These are phyloP conservation scores for Drosophila fulvimacula DNA, from an alignment of 2,888 invertebrate species.

Conservation along the genomic window DNA sequence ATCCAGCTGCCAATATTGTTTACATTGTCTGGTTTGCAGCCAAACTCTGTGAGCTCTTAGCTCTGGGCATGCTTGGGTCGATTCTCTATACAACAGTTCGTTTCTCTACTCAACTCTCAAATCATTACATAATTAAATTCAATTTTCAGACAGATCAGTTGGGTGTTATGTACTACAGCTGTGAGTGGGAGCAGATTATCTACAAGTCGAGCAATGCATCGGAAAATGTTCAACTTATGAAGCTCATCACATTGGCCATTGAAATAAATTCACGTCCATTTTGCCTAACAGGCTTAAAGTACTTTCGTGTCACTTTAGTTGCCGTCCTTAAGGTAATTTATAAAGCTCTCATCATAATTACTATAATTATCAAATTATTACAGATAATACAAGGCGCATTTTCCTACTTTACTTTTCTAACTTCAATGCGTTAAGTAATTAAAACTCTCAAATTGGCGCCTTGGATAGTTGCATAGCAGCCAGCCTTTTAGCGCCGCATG, in stretches of 20 bases:
- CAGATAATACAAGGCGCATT: constrained; percentile 78
- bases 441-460: background rate
- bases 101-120: background rate
- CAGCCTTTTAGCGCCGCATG: constrained; percentile 5
- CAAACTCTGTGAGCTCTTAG: constrained; percentile 70
- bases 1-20: constrained; percentile 57
- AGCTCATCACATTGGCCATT: constrained; percentile 64
- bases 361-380: constrained; percentile 5
- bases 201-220: constrained; percentile 48
- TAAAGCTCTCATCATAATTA: background rate
- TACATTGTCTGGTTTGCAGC: constrained; percentile 70
- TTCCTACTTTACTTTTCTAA: constrained; percentile 80
- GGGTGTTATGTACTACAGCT: constrained; percentile 72
- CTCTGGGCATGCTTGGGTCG: constrained; percentile 72
- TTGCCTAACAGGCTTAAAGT: constrained; percentile 71
- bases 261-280: constrained; percentile 68
- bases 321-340: constrained; percentile 65
- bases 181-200: constrained; percentile 74
- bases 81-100: constrained; percentile 68
- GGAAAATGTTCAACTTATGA: constrained; percentile 74
- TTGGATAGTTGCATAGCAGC: constrained; percentile 3
- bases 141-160: constrained; percentile 63
- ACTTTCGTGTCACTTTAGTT: constrained; percentile 67
- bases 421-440: constrained; percentile 64
- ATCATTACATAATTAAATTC: background rate